Evolutionary conservation across 2,797 vertebrate genomes (phyloP), one percentile per base, ranked within the genome.

Genomic region (Falco rusticolus): DNA sequence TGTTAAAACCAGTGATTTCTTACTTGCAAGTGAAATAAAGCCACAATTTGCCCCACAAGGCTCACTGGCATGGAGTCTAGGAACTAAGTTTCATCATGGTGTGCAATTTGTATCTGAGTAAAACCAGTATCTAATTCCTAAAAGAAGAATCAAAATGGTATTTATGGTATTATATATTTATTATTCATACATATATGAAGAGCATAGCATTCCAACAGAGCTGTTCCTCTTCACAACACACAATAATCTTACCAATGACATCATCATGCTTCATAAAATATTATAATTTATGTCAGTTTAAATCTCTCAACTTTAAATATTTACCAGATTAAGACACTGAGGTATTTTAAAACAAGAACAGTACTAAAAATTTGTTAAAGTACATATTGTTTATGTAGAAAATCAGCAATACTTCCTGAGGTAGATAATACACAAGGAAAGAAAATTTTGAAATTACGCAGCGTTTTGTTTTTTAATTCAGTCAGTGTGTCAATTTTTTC

Each of bases 21-120:
- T 61, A 74, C n/a, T 76, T 29, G 6, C 34, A 86, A 74, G 6
- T 75, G 14, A 93, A 93, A 91, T 53, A 76, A 89, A 85, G 17
- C 22, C 24, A 91, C 15, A 75, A 41, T 56, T 87, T 31, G 3
- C 25, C 39, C 14, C 34, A 77, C 6, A 63, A 37, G 8, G 16
- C 57, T 83, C 45, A 74, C 20, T 54, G 45, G 17, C 34, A 85
- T 5, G 6, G 12, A 77, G 17, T 39, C 33, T 15, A 74, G 4
- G 17, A 89, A 83, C 22, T n/a, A 75, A 68, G 41, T 16, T 41
- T 47, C 21, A 93, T 54, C 39, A 69, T 11, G 77, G 53, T 8
- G 22, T 0, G 5, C 12, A 29, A 75, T 94, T 45, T 71, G 10
- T 50, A 57, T 41, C 54, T 3, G 11, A 64, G 13, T 45, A 79